Conservation (phyloP, 2,888 invertebrate species). For the Drosophila antonietae region DNA sequence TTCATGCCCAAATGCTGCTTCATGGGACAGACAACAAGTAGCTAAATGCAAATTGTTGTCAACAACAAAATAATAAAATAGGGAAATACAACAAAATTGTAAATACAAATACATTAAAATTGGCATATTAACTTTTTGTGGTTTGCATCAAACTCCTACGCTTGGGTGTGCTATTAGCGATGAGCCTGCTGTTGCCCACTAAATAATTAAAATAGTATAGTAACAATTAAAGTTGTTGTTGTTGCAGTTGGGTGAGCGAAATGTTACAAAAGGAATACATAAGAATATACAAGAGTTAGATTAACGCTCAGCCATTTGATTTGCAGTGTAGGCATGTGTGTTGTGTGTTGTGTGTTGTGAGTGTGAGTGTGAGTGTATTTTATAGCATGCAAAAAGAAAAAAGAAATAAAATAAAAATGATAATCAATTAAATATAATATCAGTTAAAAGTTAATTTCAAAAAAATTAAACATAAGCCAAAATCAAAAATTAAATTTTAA, state of each 20-base stretch:
- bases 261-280: slow-evolving; percentile 61
- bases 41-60: slow-evolving; percentile 47
- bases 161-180: slow-evolving; percentile 82
- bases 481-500: slow-evolving; percentile 13
- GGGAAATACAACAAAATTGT: slow-evolving; percentile 9
- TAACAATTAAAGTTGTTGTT: slow-evolving; percentile 51
- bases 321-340: slow-evolving; percentile 15
- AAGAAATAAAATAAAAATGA: slow-evolving; percentile 50
- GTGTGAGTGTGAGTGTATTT: slow-evolving; percentile 18
- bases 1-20: slow-evolving; percentile 66
- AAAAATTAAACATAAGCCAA: slow-evolving; percentile 26
- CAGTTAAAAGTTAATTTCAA: slow-evolving; percentile 31
- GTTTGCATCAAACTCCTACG: slow-evolving; percentile 82
- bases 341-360: slow-evolving; percentile 27
- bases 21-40: slow-evolving; percentile 54
- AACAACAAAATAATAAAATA: slow-evolving; percentile 12
- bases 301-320: slow-evolving; percentile 48
- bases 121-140: slow-evolving; percentile 83
- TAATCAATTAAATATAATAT: slow-evolving; percentile 45
- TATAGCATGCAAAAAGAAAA: slow-evolving; percentile 73
- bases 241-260: slow-evolving; percentile 52
- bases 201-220: slow-evolving; percentile 58
- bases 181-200: slow-evolving; percentile 80
- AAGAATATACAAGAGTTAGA: slow-evolving; percentile 69
- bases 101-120: slow-evolving; percentile 54